These are phyloP conservation scores for Lamellibrachia columna DNA, from an alignment of 2,888 invertebrate genomes.

Conservation along the genomic window DNA sequence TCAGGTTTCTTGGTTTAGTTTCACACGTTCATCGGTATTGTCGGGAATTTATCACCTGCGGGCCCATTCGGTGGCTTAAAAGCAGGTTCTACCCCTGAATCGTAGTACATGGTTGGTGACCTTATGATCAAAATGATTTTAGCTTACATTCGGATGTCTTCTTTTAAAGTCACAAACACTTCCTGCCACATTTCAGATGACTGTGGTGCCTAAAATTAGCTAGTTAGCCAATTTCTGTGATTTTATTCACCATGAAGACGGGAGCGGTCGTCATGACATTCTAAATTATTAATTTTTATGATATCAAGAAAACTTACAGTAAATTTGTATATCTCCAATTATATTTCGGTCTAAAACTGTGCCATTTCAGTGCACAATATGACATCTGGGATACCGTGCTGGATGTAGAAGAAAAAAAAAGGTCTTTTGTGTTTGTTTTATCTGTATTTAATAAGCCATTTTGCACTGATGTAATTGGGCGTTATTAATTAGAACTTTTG, in stretches of 20 bases:
- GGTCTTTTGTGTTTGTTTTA: neutral
- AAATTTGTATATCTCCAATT: neutral
- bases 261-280: too few relatives aligned
- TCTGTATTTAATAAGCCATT: neutral
- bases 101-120: neutral
- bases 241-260: too few relatives aligned
- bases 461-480: neutral
- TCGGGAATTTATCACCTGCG: neutral
- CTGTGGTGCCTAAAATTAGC: too few relatives aligned
- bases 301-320: too few relatives aligned
- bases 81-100: neutral
- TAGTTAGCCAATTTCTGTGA: too few relatives aligned
- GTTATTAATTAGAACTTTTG: constrained; percentile 4
- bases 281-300: too few relatives aligned
- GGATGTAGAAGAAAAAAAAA: neutral
- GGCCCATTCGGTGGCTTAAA: neutral
- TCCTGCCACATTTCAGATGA: neutral
- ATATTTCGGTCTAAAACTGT: neutral
- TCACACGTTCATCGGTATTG: neutral
- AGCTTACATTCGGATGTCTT: neutral
- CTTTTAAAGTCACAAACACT: neutral
- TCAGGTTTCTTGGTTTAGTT: neutral
- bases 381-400: neutral
- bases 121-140: neutral
- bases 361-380: neutral